Base-by-base conservation (phyloP, 1,140 invertebrate species). In the Lycorma delicatula region DNA sequence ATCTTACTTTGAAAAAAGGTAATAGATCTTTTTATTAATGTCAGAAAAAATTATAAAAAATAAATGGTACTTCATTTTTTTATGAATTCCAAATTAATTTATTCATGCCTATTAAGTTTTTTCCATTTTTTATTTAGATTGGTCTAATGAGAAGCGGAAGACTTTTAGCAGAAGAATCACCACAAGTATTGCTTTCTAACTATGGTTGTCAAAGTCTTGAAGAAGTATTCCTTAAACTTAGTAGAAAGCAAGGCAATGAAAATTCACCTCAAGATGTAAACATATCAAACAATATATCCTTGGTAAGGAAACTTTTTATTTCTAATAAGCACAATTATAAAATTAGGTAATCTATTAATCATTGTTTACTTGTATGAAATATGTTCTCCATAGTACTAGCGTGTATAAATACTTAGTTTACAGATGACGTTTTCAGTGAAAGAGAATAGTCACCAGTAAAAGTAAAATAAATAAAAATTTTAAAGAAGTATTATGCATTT, bases 221-320 rank as follows among this genome's bases (percentile, higher is more conserved):
- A 74, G 91, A 94, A 63, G 92, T 97, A 1, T 98, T 98, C 74
- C 77, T 98, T 11, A 93, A 94, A 72, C 75, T 97, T 0, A 96
- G 92, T 31, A 82, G 66, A 34, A 68, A 66, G 47, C 67, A 69
- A 51, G 64, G 64, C 13, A 61, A 64, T 49, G 63, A 64, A 23
- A 59, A 60, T 31, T 18, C 50, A 12, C 22, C 31, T 18, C 56
- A 29, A 52, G 82, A 86, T 63, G 70, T 83, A 20, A 85, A 86
- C 62, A 82, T 85, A 57, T 80, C 83, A 26, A 87, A 87, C 64
- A 89, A 89, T 67, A 86, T 85, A 59, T 85, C 86, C 63, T 77
- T 88, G 64, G 77, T 79, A 65, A 73, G 72, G 63, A 18, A 34
- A 34, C n/a, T n/a, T 49, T 47, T 31, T 29, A 36, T 57, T 57